These are phyloP conservation scores for Paragorgia papillata DNA, from an alignment of 92 coral and sea anemone genomes.

Conservation along the genomic window DNA sequence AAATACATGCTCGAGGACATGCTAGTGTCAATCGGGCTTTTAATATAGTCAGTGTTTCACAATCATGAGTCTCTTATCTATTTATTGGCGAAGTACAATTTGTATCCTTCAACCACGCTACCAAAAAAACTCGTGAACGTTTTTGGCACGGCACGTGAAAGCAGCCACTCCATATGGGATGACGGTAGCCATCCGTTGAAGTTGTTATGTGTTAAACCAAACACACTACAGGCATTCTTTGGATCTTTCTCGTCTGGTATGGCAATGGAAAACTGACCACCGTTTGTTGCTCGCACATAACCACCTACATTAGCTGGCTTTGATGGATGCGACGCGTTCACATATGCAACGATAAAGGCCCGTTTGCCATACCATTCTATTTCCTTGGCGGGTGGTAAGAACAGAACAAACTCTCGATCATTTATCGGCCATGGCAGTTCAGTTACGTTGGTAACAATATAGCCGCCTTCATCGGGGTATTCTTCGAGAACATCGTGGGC, in stretches of 20 bases:
- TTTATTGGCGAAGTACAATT: conserved; percentile 16
- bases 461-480: conserved; percentile 50
- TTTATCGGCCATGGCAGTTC: conserved; percentile 27
- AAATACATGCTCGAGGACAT: too few relatives aligned
- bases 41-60: too few relatives aligned
- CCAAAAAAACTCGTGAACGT: not conserved
- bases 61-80: too few relatives aligned
- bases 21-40: too few relatives aligned
- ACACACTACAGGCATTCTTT: conserved; percentile 35
- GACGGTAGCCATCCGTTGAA: conserved; percentile 49
- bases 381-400: conserved; percentile 33
- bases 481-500: conserved; percentile 38
- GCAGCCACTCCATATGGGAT: conserved; percentile 14
- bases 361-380: conserved; percentile 50
- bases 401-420: conserved; percentile 49
- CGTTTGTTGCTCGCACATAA: conserved; percentile 50
- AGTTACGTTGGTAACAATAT: conserved; percentile 12
- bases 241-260: conserved; percentile 48
- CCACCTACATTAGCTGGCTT: conserved; percentile 52
- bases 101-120: conserved; percentile 38
- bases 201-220: conserved; percentile 38
- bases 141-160: conserved; percentile 33
- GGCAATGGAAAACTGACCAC: conserved; percentile 45
- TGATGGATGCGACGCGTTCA: conserved; percentile 32
- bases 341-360: conserved; percentile 11